phyloP scores from a whole-genome alignment of 2,888 invertebrate species.

The Tyria jacobaeae region DNA sequence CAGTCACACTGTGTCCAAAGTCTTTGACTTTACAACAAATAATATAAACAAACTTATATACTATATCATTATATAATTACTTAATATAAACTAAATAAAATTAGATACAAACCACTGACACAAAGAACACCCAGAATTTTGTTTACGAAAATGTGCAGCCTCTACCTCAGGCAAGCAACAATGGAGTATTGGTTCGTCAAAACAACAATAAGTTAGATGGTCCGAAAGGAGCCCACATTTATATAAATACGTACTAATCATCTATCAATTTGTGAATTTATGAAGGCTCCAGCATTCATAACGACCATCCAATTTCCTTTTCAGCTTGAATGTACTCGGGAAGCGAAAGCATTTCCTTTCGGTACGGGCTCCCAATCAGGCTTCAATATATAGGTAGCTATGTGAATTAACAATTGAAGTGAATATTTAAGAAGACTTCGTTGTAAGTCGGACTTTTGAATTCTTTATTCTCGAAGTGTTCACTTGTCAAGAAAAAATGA shows the following conservation, averaged over 20 bases:
- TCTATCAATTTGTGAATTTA: slow-evolving; percentile 74
- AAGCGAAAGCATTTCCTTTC: slow-evolving; percentile 75
- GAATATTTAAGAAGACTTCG: slow-evolving; percentile 72
- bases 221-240: slow-evolving; percentile 42
- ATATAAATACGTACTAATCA: slow-evolving; percentile 65
- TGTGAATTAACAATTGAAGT: slow-evolving; percentile 65
- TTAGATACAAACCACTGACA: not conserved
- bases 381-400: slow-evolving; percentile 55
- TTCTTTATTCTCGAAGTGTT: slow-evolving; percentile 42
- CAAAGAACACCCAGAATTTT: not conserved
- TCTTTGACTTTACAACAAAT: too few relatives aligned
- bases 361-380: slow-evolving; percentile 72
- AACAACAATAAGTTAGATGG: slow-evolving; percentile 25
- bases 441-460: slow-evolving; percentile 54
- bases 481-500: slow-evolving; percentile 38
- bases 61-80: too few relatives aligned
- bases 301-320: slow-evolving; percentile 84
- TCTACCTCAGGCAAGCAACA: slow-evolving; percentile 1
- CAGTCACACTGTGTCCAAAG: too few relatives aligned
- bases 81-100: not conserved
- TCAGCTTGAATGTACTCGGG: slow-evolving; percentile 78
- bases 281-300: slow-evolving; percentile 72
- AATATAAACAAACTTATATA: too few relatives aligned
- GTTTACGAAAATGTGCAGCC: not conserved
- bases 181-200: slow-evolving; percentile 9